Evolutionary conservation across 1,140 invertebrate genomes (phyloP).

Genomic region (Drosophila paulistorum): DNA sequence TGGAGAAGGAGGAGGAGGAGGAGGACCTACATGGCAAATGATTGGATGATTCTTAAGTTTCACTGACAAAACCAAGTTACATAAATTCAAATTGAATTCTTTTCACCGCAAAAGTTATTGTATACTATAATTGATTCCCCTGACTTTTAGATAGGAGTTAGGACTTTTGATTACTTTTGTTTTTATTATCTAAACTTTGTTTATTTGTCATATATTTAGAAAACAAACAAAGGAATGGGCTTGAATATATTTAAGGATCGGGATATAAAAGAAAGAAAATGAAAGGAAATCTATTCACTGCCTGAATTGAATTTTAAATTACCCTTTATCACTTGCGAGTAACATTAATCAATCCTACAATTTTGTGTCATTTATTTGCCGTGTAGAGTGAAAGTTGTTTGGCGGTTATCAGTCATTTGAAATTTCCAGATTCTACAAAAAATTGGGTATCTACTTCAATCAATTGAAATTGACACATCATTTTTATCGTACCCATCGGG

Average conservation of each 20-base stretch:
- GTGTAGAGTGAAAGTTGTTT: background rate
- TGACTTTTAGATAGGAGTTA: too few relatives aligned
- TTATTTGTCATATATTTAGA: too few relatives aligned
- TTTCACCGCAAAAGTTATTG: too few relatives aligned
- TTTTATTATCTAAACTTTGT: too few relatives aligned
- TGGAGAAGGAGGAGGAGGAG: background rate
- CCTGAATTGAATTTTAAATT: too few relatives aligned
- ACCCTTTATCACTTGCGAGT: too few relatives aligned
- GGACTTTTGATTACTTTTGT: too few relatives aligned
- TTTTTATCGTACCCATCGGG: slow-evolving; percentile 1
- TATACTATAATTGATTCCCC: too few relatives aligned
- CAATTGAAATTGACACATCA: slow-evolving; percentile 10
- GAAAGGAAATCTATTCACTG: too few relatives aligned
- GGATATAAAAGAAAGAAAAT: too few relatives aligned
- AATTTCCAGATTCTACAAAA: background rate
- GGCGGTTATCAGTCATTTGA: background rate
- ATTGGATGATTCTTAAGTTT: background rate
- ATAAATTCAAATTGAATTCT: background rate
- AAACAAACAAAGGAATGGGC: too few relatives aligned
- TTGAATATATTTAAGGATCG: too few relatives aligned
- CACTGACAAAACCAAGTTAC: background rate
- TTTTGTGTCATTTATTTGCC: background rate
- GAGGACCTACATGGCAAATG: background rate
- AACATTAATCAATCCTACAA: background rate
- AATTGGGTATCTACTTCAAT: slow-evolving; percentile 2